A percentile compares a stretch with the other conserved stretches of the same genome.
phyloP scores from a whole-genome alignment of 1,140 invertebrate species.

The Zeugodacus cucurbitae region DNA sequence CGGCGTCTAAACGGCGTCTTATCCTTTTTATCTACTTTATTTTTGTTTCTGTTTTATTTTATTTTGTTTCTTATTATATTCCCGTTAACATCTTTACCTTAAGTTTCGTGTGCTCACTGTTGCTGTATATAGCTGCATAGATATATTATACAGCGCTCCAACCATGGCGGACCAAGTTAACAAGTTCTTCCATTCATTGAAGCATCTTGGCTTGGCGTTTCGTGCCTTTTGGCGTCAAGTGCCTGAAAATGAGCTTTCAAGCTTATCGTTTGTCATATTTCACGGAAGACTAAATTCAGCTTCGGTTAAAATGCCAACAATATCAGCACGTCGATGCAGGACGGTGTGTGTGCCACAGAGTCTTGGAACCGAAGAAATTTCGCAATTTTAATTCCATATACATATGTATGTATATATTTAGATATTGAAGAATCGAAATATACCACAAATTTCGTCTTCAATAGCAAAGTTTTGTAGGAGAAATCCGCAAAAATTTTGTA shows the following conservation, averaged over 20 bases:
- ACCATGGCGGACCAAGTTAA: neutral
- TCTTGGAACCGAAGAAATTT: neutral
- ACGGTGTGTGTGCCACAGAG: neutral
- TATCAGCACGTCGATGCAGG: neutral
- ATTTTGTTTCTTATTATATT: neutral
- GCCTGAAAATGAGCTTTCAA: slow-evolving; percentile 1
- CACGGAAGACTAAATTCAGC: neutral
- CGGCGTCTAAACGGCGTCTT: neutral
- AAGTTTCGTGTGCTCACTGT: neutral
- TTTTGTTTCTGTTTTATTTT: neutral
- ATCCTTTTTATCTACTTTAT: neutral
- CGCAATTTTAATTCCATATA: neutral
- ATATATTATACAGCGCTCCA: neutral
- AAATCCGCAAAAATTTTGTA: no score
- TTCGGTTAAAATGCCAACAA: neutral
- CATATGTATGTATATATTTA: no score
- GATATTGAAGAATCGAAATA: no score
- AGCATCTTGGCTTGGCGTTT: neutral
- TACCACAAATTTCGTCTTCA: no score
- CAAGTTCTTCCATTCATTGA: neutral
- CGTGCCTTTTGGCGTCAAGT: neutral
- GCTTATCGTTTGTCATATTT: slow-evolving; percentile 18
- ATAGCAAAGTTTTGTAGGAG: no score
- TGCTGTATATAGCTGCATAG: neutral
- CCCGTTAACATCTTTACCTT: neutral